Percentiles rank a stretch among this genome's conserved stretches.
Conservation (phyloP, 2,797 vertebrate species). For the Sarcophilus harrisii region DNA sequence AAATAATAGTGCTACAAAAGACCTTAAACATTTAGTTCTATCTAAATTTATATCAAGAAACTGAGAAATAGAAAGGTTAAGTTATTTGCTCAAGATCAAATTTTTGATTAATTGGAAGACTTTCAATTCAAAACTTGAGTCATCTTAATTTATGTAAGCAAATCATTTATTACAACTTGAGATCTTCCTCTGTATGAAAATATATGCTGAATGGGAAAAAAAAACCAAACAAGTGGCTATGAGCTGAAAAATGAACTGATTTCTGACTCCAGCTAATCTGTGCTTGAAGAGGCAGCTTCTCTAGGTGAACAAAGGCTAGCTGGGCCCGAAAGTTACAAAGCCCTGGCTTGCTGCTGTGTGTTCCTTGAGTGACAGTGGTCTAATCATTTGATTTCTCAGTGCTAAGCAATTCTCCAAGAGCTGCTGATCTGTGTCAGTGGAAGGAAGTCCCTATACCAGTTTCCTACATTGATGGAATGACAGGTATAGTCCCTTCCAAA, state of each 20-base stretch:
- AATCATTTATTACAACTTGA: slow-evolving; percentile 1
- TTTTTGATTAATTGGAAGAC: slow-evolving; percentile 46
- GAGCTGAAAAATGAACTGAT: neutral
- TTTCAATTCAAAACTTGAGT: slow-evolving; percentile 16
- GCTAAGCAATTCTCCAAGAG: neutral
- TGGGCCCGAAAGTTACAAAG: neutral
- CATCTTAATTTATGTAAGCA: slow-evolving; percentile 13
- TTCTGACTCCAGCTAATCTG: neutral
- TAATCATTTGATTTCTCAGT: neutral
- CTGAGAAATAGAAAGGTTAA: neutral
- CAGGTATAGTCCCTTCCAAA: neutral
- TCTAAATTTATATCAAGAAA: slow-evolving; percentile 15
- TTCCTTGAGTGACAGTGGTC: neutral
- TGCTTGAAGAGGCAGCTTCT: neutral
- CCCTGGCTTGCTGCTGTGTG: neutral
- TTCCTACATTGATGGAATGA: neutral
- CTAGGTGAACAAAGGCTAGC: neutral
- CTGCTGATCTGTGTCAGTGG: neutral
- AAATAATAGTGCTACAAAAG: slow-evolving; percentile 1
- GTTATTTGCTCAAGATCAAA: slow-evolving; percentile 49
- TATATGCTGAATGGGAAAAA: neutral
- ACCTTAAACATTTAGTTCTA: neutral
- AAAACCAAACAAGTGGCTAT: neutral
- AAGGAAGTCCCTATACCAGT: neutral
- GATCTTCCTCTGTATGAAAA: neutral